phyloP scores from a whole-genome alignment of 2,888 invertebrate species.

The Danaus chrysippus region DNA sequence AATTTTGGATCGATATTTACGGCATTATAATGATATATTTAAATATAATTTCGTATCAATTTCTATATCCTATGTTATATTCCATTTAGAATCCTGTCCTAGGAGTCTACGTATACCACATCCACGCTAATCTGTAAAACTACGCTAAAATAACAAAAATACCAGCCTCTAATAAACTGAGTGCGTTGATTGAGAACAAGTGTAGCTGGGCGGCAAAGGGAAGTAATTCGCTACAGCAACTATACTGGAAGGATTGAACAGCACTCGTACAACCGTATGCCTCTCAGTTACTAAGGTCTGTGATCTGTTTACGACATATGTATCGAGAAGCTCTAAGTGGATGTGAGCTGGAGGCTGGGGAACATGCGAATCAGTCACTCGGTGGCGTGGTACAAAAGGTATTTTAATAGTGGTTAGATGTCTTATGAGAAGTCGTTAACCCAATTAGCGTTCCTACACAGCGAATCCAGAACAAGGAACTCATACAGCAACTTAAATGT shows the following conservation, averaged over 20 bases:
- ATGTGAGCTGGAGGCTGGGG: constrained; percentile 77
- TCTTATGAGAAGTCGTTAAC: constrained; percentile 56
- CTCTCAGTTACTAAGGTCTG: constrained; percentile 74
- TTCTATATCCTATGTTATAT: constrained; percentile 7
- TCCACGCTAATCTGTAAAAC: constrained; percentile 67
- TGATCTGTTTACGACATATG: constrained; percentile 68
- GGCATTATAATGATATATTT: not conserved
- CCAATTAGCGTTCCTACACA: constrained; percentile 38
- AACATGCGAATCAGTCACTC: constrained; percentile 78
- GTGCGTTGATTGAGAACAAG: constrained; percentile 67
- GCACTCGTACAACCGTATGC: constrained; percentile 65
- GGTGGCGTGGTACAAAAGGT: constrained; percentile 76
- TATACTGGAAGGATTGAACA: constrained; percentile 32
- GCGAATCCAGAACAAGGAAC: constrained; percentile 31
- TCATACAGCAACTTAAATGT: constrained; percentile 34
- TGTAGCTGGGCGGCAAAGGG: constrained; percentile 75
- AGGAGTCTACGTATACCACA: constrained; percentile 63
- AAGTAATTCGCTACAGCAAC: constrained; percentile 52
- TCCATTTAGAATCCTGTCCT: constrained; percentile 33
- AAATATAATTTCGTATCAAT: not conserved
- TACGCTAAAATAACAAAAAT: constrained; percentile 72
- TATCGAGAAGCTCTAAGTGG: constrained; percentile 77
- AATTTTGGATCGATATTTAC: constrained; percentile 8
- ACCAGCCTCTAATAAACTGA: constrained; percentile 71
- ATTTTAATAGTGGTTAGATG: constrained; percentile 71